Evolutionary conservation across 2,888 invertebrate species (phyloP).

Genomic region (Drosophila kuntzei): DNA sequence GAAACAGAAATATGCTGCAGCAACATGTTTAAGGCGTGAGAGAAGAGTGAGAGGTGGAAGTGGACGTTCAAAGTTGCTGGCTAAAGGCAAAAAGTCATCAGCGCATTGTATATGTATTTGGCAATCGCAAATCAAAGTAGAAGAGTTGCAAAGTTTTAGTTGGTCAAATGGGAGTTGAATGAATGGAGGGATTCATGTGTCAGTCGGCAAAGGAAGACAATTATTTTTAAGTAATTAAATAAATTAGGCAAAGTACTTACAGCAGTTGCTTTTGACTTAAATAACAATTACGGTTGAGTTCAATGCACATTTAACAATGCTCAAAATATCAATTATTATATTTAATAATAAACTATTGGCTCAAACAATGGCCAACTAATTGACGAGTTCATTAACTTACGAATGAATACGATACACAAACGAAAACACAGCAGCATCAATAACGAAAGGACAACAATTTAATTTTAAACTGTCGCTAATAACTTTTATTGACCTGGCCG

Average conservation of each 20-base stretch:
- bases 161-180: slow-evolving; percentile 17
- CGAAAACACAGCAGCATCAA: neutral
- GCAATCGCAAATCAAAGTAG: slow-evolving; percentile 7
- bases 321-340: slow-evolving; percentile 50
- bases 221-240: slow-evolving; percentile 6
- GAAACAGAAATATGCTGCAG: slow-evolving; percentile 31
- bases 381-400: slow-evolving; percentile 79
- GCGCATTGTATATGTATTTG: slow-evolving; percentile 40
- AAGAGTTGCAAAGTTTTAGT: slow-evolving; percentile 6
- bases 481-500: slow-evolving; percentile 73
- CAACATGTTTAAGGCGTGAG: neutral
- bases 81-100: slow-evolving; percentile 68
- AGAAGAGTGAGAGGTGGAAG: neutral
- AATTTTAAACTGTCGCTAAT: slow-evolving; percentile 82
- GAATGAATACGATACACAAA: slow-evolving; percentile 65
- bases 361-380: slow-evolving; percentile 73
- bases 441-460: slow-evolving; percentile 64
- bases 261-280: neutral
- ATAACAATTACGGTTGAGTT: slow-evolving; percentile 4
- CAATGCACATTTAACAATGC: neutral
- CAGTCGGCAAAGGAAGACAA: neutral
- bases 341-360: slow-evolving; percentile 58
- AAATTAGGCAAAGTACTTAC: neutral
- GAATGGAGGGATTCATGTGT: neutral
- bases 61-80: slow-evolving; percentile 38